These are phyloP conservation scores for Meleagris gallopavo DNA, from an alignment of 2,113 vertebrate species.

Conservation along the genomic window DNA sequence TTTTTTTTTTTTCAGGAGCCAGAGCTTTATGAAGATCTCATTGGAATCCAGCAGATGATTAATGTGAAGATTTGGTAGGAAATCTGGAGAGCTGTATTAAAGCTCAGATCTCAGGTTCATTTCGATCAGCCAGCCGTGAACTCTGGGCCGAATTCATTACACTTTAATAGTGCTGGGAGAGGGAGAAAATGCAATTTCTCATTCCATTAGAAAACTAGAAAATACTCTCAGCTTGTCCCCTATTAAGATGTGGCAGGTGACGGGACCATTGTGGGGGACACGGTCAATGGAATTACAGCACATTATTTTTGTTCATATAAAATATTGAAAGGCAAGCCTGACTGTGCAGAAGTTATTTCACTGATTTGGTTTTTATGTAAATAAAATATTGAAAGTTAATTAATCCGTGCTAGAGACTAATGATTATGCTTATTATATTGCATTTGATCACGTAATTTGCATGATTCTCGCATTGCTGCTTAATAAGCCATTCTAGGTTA, in stretches of 20 bases:
- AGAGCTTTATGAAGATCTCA: conserved; percentile 85
- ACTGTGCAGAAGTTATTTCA: conserved; percentile 87
- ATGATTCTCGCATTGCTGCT: conserved; percentile 93
- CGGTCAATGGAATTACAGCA: conserved; percentile 81
- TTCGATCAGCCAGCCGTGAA: conserved; percentile 95
- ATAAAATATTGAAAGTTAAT: conserved; percentile 89
- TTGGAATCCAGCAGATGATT: conserved; percentile 89
- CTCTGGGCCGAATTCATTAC: conserved; percentile 95
- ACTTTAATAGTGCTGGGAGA: conserved; percentile 89
- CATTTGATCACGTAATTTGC: conserved; percentile 91
- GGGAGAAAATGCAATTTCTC: conserved; percentile 97
- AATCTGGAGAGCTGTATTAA: conserved; percentile 92
- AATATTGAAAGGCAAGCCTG: conserved; percentile 86
- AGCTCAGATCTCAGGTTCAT: conserved; percentile 93
- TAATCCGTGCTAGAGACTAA: conserved; percentile 90
- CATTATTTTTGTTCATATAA: conserved; percentile 85
- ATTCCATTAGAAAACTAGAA: conserved; percentile 92
- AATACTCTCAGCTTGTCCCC: conserved; percentile 89
- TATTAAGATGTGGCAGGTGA: conserved; percentile 97
- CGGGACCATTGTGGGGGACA: conserved; percentile 87
- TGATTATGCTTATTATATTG: conserved; percentile 92
- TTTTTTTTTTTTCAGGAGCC: conserved; percentile 42
- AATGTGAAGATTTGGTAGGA: conserved; percentile 95
- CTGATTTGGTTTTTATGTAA: conserved; percentile 95
- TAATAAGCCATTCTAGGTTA: conserved; percentile 92